Percentiles rank a stretch among this genome's conserved stretches.
phyloP scores from a whole-genome alignment of 2,113 vertebrate genomes.

The Scomber colias region DNA sequence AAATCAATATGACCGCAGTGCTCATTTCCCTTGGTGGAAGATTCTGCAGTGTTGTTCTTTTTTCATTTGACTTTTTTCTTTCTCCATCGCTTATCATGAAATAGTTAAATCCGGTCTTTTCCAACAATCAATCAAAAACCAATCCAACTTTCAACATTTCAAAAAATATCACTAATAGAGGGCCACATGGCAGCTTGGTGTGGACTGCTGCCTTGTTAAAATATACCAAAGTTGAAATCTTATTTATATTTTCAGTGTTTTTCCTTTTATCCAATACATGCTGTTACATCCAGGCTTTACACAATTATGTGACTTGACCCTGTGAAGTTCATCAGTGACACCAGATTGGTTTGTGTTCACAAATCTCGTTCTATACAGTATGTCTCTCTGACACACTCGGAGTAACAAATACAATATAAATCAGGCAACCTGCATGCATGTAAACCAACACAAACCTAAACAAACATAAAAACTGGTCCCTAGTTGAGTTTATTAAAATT shows the following conservation, averaged over 20 bases:
- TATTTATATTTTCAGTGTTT: background rate
- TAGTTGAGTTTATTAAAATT: slow-evolving; percentile 53
- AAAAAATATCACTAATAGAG: background rate
- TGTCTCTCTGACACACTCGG: background rate
- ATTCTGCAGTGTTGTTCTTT: background rate
- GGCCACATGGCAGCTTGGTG: background rate
- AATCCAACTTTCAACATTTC: background rate
- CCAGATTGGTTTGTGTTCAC: background rate
- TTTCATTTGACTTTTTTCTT: background rate
- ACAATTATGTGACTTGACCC: slow-evolving; percentile 27
- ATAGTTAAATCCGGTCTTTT: background rate
- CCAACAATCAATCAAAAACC: no score
- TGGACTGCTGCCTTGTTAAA: slow-evolving; percentile 18
- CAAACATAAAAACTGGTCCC: slow-evolving; percentile 10
- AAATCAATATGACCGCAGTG: background rate
- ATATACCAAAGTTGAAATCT: slow-evolving; percentile 3
- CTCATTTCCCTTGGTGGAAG: background rate
- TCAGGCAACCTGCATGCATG: slow-evolving; percentile 1
- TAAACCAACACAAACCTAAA: slow-evolving; percentile 7
- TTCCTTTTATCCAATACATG: no score
- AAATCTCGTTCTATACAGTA: background rate
- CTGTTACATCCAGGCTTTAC: slow-evolving; percentile 6
- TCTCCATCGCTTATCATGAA: background rate
- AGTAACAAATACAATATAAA: slow-evolving; percentile 39
- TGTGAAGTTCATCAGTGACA: background rate